Base-by-base conservation (phyloP, 2,888 invertebrate species). In the Trachelus stipa region DNA sequence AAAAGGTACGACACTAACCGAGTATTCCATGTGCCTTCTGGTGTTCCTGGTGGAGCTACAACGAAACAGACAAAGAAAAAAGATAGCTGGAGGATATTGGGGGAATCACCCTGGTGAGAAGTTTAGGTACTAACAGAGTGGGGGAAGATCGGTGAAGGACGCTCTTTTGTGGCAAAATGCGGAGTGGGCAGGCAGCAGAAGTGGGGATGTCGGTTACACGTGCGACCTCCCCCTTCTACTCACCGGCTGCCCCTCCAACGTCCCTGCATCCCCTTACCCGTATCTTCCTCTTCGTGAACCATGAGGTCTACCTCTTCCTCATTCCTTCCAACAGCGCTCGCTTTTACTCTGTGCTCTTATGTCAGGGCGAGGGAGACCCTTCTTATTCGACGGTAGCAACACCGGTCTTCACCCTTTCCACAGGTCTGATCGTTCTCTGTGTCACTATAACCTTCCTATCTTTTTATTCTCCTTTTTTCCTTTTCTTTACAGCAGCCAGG, bases 81-180 rank as follows among this genome's bases (percentile, higher is more conserved):
- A 71, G 30, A 31, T 71, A 15, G 31, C 31, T 23, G 4, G 31
- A 34, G 34, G 74, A 40, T 56, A 77, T 34, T 15, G 34, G 68
- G 77, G 34, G 73, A 34, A 68, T 30, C 68, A 73, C 34, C 56
- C 56, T 56, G 23, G 56, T 56, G 56, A 15, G 78, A 76, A 73
- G 73, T 33, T 23, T 34, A 12, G 68, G 56, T 33, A 76, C 80
- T 77, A 78, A 76, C 76, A 71, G 76, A 77, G 80, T 82, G 82
- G 76, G 78, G 82, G 80, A 79, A 79, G 80, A 83, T 80, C 82
- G 83, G 82, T 81, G 84, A 84, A 84, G 84, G 84, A 84, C 84
- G 83, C 80, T 83, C 81, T 80, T 83, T 84, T 84, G 81, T 81
- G 76, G 76, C 76, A 73, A 80, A 80, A 79, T 77, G 78, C 81